Base-by-base conservation (phyloP, 2,113 vertebrate genomes). In the Taxidea taxus region DNA sequence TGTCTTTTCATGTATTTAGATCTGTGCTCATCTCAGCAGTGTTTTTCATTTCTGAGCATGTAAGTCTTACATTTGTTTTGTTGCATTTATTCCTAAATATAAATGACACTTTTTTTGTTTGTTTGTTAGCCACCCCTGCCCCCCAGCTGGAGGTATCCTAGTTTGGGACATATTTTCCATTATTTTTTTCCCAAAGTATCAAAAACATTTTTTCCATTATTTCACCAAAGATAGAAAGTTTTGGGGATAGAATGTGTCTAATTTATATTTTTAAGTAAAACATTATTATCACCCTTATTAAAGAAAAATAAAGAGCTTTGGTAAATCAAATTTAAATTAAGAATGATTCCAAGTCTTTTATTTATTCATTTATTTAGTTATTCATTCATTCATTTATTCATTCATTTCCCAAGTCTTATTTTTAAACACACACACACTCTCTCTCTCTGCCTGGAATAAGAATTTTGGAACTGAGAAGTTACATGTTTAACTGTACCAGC, bases 161-260 rank as follows among this genome's bases (percentile, higher is more conserved):
- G 13, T 84, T 72, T 77, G 37, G 56, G 62, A 34, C n/a, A 64
- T 74, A 29, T 81, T 87, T 95, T 87, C 44, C 56, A 0, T 66
- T 77, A 11, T 78, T 90, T 82, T 60, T 70, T 81, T 56, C 3
- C 25, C 12, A 94, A 68, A 44, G 77, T 92, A 23, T 64, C 44
- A 88, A 80, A 78, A 68, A 14, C 8, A 3, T 83, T 68, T 89
- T 85, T 91, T 64, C 34, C 49, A 77, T 60, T 42, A 85, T 66
- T 95, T 93, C 31, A 74, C 82, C 34, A 58, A 95, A 85, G 39
- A 44, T 97, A 80, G 51, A 80, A 51, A 44, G 25, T 58, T 96
- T 80, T 6, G 8, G 25, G 25, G 39, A 27, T 31, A 80, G 20
- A 3, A 20, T 95, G 11, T 47, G 58, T 92, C 42, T 86, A 31